Evolutionary conservation across 2,797 vertebrate species (phyloP).

Genomic region (Coregonus suidteri): DNA sequence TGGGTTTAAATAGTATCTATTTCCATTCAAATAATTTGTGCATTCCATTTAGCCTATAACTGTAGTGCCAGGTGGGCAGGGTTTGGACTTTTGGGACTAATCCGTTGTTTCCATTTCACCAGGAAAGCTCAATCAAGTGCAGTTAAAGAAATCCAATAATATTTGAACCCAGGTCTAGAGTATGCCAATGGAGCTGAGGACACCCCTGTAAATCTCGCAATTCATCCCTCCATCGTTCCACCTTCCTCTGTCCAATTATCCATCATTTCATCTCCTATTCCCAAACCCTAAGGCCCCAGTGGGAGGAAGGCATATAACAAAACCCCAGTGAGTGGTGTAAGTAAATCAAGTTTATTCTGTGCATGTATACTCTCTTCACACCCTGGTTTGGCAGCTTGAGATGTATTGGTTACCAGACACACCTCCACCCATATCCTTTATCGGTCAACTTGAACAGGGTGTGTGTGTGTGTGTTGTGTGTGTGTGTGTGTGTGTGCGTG

Average conservation of each 20-base stretch:
- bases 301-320: background rate
- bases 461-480: background rate
- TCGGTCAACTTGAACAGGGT: background rate
- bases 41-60: background rate
- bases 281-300: background rate
- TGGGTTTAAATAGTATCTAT: background rate
- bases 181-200: background rate
- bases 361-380: background rate
- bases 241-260: background rate
- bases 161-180: background rate
- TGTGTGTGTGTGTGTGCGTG: background rate
- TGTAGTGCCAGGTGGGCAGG: background rate
- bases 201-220: background rate
- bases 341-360: background rate
- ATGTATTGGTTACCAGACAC: background rate
- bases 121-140: background rate
- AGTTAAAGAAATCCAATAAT: background rate
- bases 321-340: background rate
- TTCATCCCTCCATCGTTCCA: background rate
- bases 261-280: background rate
- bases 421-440: background rate
- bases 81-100: background rate
- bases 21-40: background rate
- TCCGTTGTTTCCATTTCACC: no score
- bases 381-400: background rate